These are phyloP conservation scores for Drosophila elegans DNA, from an alignment of 1,140 invertebrate species.

Conservation along the genomic window DNA sequence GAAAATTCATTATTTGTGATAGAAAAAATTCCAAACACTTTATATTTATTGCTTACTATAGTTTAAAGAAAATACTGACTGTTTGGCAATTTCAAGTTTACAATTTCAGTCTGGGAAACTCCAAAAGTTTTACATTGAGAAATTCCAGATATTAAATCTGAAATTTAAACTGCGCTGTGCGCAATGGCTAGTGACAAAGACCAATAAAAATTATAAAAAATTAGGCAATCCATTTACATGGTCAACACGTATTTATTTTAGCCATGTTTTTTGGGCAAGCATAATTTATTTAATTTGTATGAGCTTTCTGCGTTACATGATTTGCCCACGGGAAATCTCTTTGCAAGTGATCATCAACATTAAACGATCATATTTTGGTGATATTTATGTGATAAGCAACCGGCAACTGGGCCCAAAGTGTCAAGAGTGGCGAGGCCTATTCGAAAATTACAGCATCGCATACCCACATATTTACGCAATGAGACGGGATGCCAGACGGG, in stretches of 20 bases:
- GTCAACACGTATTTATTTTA: slow-evolving; percentile 31
- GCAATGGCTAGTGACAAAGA: slow-evolving; percentile 15
- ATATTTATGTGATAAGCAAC: slow-evolving; percentile 49
- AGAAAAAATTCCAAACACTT: neutral
- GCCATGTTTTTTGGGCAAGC: slow-evolving; percentile 8
- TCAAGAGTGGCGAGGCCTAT: slow-evolving; percentile 46
- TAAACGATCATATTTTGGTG: slow-evolving; percentile 15
- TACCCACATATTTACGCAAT: slow-evolving; percentile 59
- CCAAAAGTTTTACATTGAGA: slow-evolving; percentile 16
- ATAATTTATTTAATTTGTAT: slow-evolving; percentile 42
- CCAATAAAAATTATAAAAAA: slow-evolving; percentile 19
- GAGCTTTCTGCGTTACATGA: slow-evolving; percentile 29
- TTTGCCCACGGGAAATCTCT: slow-evolving; percentile 11
- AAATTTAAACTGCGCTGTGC: slow-evolving; percentile 25
- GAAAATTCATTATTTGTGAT: neutral
- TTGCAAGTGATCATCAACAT: slow-evolving; percentile 5
- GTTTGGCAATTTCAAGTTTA: neutral
- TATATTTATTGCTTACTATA: no score
- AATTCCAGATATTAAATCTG: slow-evolving; percentile 33
- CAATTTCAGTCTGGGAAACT: neutral
- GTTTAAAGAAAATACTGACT: neutral
- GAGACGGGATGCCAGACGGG: slow-evolving; percentile 47
- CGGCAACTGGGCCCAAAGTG: slow-evolving; percentile 46
- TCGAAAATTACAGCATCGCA: slow-evolving; percentile 61
- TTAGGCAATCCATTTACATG: slow-evolving; percentile 32